Base-by-base conservation (phyloP, 2,888 invertebrate species). In the Parapristionchus giblindavisi region DNA sequence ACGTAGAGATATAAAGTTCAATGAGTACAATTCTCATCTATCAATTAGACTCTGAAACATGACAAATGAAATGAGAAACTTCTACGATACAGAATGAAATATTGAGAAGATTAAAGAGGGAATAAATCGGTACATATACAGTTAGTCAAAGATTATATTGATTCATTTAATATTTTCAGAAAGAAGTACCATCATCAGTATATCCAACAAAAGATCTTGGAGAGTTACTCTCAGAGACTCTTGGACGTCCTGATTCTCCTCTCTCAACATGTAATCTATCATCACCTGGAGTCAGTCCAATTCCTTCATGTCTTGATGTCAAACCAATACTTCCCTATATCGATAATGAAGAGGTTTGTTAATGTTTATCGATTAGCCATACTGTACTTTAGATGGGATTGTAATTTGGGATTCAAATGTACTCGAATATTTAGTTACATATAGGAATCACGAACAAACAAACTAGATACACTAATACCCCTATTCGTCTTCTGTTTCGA, bases 121-220 rank as follows among this genome's bases (percentile, higher is more conserved):
- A n/a, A n/a, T n/a, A n/a, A n/a, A n/a, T n/a, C n/a, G n/a, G n/a
- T n/a, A n/a, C n/a, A n/a, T n/a, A n/a, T n/a, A n/a, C n/a, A n/a
- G n/a, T n/a, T n/a, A n/a, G n/a, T n/a, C n/a, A n/a, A n/a, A n/a
- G n/a, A n/a, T n/a, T n/a, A n/a, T n/a, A n/a, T n/a, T n/a, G n/a
- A n/a, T n/a, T n/a, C n/a, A n/a, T n/a, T n/a, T n/a, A n/a, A n/a
- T n/a, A n/a, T n/a, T n/a, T 43, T 8, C 43, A 43, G 43, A 43
- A 43, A 43, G 43, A 43, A 17, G 43, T 43, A 3, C 43, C 63
- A 27, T 65, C 63, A 1, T 65, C 63, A 1, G 40, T 40, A 4
- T 65, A 65, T 29, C 21, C 63, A 0, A 65, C 63, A 21, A 65
- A 65, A 6, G 40, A 65, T 32, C 63, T 65, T 3, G 63, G 63